Percentiles rank a stretch among this genome's conserved stretches.
These are phyloP conservation scores for Poliocrania exsul DNA, from an alignment of 2,797 vertebrate genomes.

Conservation along the genomic window DNA sequence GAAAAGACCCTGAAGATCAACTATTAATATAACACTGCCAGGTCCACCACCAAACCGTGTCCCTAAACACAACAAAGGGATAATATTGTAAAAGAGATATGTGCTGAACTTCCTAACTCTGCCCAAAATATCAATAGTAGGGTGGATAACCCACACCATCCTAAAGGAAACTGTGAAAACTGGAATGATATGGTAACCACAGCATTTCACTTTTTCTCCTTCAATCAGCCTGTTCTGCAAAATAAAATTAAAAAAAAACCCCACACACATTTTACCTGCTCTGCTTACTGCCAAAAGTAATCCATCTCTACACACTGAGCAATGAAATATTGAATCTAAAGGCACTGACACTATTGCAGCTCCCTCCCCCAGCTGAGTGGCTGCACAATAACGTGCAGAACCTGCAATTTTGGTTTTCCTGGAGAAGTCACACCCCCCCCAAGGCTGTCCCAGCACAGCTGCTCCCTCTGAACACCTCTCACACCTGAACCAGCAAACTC, in stretches of 20 bases:
- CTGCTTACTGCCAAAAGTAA: background rate
- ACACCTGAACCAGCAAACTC: slow-evolving; percentile 50
- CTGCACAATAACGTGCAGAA: background rate
- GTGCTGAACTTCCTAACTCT: background rate
- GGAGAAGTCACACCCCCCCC: background rate
- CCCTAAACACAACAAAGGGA: background rate
- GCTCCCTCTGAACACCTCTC: slow-evolving; percentile 28
- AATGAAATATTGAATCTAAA: slow-evolving; percentile 49
- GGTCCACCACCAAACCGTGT: background rate
- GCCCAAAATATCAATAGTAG: background rate
- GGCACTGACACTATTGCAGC: slow-evolving; percentile 8
- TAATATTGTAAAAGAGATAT: rapidly evolving
- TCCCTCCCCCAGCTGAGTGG: background rate
- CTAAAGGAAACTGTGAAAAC: background rate
- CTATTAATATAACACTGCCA: background rate
- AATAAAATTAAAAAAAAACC: background rate
- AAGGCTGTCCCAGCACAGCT: slow-evolving; percentile 26
- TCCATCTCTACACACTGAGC: background rate
- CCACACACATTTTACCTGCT: background rate
- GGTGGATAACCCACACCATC: background rate
- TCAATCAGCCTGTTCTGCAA: background rate
- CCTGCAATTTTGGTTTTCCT: slow-evolving; percentile 8
- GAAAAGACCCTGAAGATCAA: background rate
- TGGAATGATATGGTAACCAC: background rate
- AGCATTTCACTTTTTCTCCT: background rate